These are phyloP conservation scores for Hirudinaria manillensis DNA, from an alignment of 2,888 invertebrate genomes.

Conservation along the genomic window DNA sequence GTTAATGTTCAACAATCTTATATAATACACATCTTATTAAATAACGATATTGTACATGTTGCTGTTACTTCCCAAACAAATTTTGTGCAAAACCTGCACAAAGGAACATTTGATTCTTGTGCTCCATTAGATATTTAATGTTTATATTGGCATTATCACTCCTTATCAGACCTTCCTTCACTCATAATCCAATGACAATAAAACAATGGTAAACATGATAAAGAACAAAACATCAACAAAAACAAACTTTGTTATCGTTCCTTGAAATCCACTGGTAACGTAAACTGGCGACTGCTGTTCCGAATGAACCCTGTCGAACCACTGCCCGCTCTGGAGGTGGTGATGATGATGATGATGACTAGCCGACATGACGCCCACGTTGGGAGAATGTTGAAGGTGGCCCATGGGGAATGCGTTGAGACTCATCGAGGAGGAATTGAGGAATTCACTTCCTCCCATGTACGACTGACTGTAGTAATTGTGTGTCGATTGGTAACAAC, in stretches of 20 bases:
- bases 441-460: neutral
- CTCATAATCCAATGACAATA: too few species aligned
- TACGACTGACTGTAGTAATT: neutral
- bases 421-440: neutral
- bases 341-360: neutral
- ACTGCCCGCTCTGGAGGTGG: neutral
- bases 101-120: too few species aligned
- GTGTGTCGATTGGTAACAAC: neutral
- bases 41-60: too few species aligned
- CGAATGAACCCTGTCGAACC: neutral
- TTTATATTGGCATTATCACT: too few species aligned
- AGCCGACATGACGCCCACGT: neutral
- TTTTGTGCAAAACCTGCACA: too few species aligned
- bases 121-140: too few species aligned
- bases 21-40: too few species aligned
- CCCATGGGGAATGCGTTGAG: too few species aligned
- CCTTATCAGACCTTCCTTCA: too few species aligned
- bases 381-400: neutral
- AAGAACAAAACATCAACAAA: conserved; percentile 5
- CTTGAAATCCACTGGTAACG: neutral
- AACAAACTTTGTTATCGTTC: conserved; percentile 1
- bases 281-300: neutral
- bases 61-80: too few species aligned
- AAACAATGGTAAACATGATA: too few species aligned
- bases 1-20: too few species aligned